These are phyloP conservation scores for Hippocampus comes DNA, from an alignment of 2,113 vertebrate genomes.

Conservation along the genomic window DNA sequence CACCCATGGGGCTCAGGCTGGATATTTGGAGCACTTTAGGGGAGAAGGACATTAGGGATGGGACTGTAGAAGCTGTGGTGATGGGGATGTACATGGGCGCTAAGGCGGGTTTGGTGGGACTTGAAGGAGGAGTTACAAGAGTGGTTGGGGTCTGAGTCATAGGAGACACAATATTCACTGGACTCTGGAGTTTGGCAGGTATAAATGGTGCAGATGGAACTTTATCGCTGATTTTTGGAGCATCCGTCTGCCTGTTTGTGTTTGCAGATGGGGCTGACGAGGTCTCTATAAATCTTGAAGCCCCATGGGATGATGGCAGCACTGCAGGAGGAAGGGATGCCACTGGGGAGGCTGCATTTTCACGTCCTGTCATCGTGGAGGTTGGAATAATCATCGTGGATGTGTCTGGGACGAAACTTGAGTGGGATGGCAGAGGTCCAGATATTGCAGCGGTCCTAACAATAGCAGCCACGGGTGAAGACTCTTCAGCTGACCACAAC, in stretches of 20 bases:
- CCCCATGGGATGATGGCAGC: constrained; percentile 3
- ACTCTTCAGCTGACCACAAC: constrained; percentile 55
- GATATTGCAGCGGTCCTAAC: constrained; percentile 58
- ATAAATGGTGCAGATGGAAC: constrained; percentile 48
- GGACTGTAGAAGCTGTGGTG: constrained; percentile 39
- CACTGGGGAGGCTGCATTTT: not conserved
- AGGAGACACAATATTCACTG: constrained; percentile 66
- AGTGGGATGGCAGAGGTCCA: constrained; percentile 24
- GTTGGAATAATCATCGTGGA: constrained; percentile 19
- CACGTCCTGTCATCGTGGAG: constrained; percentile 7
- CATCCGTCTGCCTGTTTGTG: not conserved
- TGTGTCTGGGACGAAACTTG: constrained; percentile 25
- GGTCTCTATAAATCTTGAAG: not conserved
- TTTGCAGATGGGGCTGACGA: not conserved
- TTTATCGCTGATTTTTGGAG: constrained; percentile 6
- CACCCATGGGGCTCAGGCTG: constrained; percentile 67
- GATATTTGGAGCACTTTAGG: constrained; percentile 68
- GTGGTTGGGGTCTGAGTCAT: constrained; percentile 57
- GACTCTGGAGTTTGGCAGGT: constrained; percentile 67
- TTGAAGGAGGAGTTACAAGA: constrained; percentile 39
- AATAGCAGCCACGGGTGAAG: constrained; percentile 46
- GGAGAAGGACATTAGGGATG: constrained; percentile 43
- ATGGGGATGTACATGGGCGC: constrained; percentile 55
- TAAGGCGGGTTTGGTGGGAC: constrained; percentile 57
- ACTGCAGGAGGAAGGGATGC: not conserved